These are phyloP conservation scores for Drosophila koepferae DNA, from an alignment of 2,888 invertebrate genomes.

Conservation along the genomic window DNA sequence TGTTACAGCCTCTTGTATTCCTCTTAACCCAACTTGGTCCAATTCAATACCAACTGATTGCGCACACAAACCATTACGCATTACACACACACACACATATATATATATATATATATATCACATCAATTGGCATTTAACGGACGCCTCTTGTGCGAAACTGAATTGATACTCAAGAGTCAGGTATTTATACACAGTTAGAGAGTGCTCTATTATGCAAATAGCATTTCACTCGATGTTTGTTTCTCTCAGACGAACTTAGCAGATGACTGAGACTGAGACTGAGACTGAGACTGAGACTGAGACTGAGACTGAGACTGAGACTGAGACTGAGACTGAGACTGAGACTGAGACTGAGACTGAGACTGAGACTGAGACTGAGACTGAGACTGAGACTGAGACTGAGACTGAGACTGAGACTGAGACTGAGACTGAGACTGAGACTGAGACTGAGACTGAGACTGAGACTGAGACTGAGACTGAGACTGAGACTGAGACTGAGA, in stretches of 20 bases:
- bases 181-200: not conserved
- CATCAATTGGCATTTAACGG: slow-evolving; percentile 64
- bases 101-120: too few relatives aligned
- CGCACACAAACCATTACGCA: slow-evolving; percentile 1
- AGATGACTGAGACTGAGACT: too few relatives aligned
- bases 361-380: not conserved
- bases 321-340: not conserved
- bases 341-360: not conserved
- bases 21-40: slow-evolving; percentile 1
- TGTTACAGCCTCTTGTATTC: slow-evolving; percentile 31
- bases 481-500: too few relatives aligned
- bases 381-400: not conserved
- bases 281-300: too few relatives aligned
- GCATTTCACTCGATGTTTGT: not conserved
- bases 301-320: too few relatives aligned
- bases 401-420: not conserved
- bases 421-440: not conserved
- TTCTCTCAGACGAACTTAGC: not conserved
- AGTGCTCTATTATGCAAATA: not conserved
- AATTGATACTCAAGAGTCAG: not conserved
- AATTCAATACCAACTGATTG: slow-evolving; percentile 7
- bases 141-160: slow-evolving; percentile 40
- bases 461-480: not conserved
- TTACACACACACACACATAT: not conserved
- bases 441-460: not conserved